Conservation (phyloP, 1,140 invertebrate species). For the Bursaphelenchus mucronatus region DNA sequence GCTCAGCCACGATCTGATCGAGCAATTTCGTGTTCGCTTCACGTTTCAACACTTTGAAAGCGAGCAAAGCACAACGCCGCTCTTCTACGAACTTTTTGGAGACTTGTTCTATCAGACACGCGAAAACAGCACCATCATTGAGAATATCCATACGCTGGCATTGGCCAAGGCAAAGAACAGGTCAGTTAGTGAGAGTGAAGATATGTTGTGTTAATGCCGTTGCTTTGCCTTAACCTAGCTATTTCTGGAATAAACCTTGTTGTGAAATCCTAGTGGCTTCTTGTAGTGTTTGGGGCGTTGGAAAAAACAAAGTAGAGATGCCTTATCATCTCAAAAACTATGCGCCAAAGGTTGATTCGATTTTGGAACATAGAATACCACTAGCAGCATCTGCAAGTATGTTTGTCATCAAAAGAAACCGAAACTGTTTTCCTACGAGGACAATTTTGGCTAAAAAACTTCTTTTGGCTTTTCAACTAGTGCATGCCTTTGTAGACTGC, state of each 20-base stretch:
- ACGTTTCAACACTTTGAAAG: conserved; percentile 38
- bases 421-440: too few relatives aligned
- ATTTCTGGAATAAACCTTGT: neutral
- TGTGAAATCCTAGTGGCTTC: neutral
- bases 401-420: too few relatives aligned
- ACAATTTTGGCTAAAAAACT: too few relatives aligned
- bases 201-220: neutral
- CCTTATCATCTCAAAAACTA: too few relatives aligned
- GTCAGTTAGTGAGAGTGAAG: neutral
- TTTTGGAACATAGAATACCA: too few relatives aligned
- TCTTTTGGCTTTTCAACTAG: too few relatives aligned
- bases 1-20: conserved; percentile 46
- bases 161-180: conserved; percentile 16
- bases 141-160: too few relatives aligned
- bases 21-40: conserved; percentile 47
- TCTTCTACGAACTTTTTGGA: conserved; percentile 54
- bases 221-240: neutral
- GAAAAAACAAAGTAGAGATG: neutral
- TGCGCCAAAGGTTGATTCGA: too few relatives aligned
- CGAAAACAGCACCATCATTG: conserved; percentile 1
- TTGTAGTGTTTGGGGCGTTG: neutral
- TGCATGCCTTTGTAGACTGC: too few relatives aligned
- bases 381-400: too few relatives aligned
- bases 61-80: conserved; percentile 17
- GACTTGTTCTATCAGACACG: conserved; percentile 48